These are phyloP conservation scores for Campaea margaritaria DNA, from an alignment of 2,888 invertebrate genomes.

Conservation along the genomic window DNA sequence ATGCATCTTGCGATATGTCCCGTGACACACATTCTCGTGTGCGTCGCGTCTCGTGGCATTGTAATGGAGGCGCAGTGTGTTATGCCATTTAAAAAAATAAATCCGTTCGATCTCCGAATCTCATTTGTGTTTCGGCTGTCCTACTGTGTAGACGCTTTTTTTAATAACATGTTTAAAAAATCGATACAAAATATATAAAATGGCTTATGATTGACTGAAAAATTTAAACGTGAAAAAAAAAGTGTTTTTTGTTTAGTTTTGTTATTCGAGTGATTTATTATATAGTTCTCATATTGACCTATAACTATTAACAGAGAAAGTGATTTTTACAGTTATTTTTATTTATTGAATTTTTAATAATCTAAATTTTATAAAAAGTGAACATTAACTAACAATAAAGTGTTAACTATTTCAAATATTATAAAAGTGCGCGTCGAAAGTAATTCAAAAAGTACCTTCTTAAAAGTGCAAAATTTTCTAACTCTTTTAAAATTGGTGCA, in stretches of 20 bases:
- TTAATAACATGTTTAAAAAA: slow-evolving; percentile 4
- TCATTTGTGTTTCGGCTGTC: slow-evolving; percentile 69
- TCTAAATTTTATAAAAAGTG: neutral
- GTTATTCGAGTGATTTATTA: no score
- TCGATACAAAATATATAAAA: neutral
- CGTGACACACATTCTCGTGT: slow-evolving; percentile 72
- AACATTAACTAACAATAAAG: neutral
- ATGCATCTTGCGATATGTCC: slow-evolving; percentile 71
- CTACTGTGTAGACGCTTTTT: slow-evolving; percentile 58
- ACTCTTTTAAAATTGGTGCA: no score
- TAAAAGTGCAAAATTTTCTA: no score
- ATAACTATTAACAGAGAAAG: no score
- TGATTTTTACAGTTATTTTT: no score
- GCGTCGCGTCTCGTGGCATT: slow-evolving; percentile 62
- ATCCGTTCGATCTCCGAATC: slow-evolving; percentile 58
- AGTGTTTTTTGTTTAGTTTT: neutral
- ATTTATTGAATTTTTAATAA: no score
- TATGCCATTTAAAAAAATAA: slow-evolving; percentile 65
- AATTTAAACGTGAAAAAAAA: neutral
- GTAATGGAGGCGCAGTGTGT: slow-evolving; percentile 51
- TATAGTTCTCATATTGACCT: no score
- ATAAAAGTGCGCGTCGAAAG: no score
- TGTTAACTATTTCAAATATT: no score
- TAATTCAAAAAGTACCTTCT: no score
- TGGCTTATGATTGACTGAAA: neutral